A percentile compares a stretch with the other conserved stretches of the same genome.
Evolutionary conservation across 2,797 vertebrate genomes (phyloP).

Genomic region (Cynodonichthys magdalenae): DNA sequence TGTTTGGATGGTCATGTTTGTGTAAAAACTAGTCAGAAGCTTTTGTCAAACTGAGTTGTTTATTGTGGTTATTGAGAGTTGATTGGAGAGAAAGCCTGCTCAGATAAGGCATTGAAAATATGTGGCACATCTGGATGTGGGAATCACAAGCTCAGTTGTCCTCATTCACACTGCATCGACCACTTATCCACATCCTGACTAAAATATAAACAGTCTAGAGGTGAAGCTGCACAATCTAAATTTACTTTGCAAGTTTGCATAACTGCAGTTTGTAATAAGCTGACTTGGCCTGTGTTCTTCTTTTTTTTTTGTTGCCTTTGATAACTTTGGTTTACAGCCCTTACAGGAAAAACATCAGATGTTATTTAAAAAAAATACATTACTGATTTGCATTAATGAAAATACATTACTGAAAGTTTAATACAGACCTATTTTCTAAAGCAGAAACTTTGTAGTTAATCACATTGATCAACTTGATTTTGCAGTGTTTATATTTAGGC

Average conservation of each 20-base stretch:
- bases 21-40: conserved; percentile 18
- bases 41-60: conserved; percentile 33
- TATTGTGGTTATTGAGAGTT: conserved; percentile 45
- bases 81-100: conserved; percentile 20
- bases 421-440: not conserved
- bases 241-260: conserved; percentile 58
- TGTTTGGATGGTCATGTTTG: conserved; percentile 55
- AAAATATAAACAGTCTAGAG: conserved; percentile 54
- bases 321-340: conserved; percentile 8
- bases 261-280: conserved; percentile 24
- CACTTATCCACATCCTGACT: conserved; percentile 68
- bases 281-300: conserved; percentile 33
- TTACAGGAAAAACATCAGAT: conserved; percentile 10
- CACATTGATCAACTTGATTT: conserved; percentile 24
- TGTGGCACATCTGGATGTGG: conserved; percentile 48
- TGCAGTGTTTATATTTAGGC: conserved; percentile 24
- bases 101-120: conserved; percentile 14
- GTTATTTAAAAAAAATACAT: too few species aligned
- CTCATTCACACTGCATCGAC: conserved; percentile 43
- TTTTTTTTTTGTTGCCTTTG: conserved; percentile 15
- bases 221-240: conserved; percentile 53
- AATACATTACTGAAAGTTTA: too few species aligned
- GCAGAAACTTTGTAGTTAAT: conserved; percentile 8
- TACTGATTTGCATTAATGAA: too few species aligned
- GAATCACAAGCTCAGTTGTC: conserved; percentile 63